A percentile compares a stretch with the other conserved stretches of the same genome.
These are phyloP conservation scores for Orchestia grillus DNA, from an alignment of 1,140 invertebrate species.

Conservation along the genomic window DNA sequence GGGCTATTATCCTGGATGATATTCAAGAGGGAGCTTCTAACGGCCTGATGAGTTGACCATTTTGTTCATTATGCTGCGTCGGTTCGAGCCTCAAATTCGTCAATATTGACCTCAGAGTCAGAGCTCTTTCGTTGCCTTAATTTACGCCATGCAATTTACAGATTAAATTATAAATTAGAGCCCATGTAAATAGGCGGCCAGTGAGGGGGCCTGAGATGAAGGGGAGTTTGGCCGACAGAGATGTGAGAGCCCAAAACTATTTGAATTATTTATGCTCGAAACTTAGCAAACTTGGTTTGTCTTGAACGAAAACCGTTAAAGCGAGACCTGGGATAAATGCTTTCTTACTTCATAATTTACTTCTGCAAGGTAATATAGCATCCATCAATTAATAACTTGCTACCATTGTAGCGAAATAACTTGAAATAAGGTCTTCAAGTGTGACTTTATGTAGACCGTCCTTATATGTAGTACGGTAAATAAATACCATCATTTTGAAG, in stretches of 20 bases:
- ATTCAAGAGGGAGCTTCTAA: constrained; percentile 51
- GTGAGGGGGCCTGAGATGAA: not conserved
- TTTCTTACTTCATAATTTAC: not conserved
- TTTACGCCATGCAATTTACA: not conserved
- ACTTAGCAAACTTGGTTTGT: not conserved
- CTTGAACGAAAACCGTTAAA: not conserved
- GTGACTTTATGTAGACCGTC: not conserved
- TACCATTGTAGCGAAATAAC: not conserved
- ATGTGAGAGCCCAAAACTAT: not conserved
- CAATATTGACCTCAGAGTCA: constrained; percentile 9
- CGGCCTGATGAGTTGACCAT: constrained; percentile 34
- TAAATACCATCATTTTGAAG: not conserved
- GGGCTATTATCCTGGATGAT: constrained; percentile 50
- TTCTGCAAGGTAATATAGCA: not conserved
- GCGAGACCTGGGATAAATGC: not conserved
- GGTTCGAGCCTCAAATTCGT: not conserved
- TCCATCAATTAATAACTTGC: not conserved
- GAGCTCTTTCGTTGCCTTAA: not conserved
- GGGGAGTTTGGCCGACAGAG: not conserved
- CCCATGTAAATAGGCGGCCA: not conserved
- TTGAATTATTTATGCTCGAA: not conserved
- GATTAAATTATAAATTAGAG: not conserved
- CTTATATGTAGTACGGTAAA: not conserved
- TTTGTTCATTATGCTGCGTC: constrained; percentile 9
- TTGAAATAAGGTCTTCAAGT: not conserved